A percentile compares a stretch with the other conserved stretches of the same genome.
These are phyloP conservation scores for Eretmochelys imbricata DNA, from an alignment of 2,113 vertebrate genomes.

Conservation along the genomic window DNA sequence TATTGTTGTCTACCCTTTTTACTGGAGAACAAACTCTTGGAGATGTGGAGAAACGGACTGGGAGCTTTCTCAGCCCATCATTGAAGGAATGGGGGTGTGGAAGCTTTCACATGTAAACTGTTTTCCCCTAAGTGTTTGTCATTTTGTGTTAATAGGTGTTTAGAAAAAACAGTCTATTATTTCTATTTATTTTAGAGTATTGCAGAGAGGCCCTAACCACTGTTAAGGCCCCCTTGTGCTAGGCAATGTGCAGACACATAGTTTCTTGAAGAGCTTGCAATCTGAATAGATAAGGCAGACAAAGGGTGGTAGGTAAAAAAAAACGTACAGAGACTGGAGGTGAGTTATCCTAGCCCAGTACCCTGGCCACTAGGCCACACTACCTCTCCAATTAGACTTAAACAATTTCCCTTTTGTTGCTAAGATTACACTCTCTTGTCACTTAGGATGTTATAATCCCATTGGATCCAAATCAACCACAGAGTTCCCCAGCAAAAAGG, in stretches of 20 bases:
- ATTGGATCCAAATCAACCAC: not conserved
- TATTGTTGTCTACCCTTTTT: not conserved
- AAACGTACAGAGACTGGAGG: not conserved
- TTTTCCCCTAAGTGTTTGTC: not conserved
- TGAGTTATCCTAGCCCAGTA: not conserved
- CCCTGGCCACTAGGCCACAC: too few relatives aligned
- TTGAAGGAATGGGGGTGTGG: not conserved
- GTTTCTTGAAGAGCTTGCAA: not conserved
- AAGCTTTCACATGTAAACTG: not conserved
- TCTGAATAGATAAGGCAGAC: not conserved
- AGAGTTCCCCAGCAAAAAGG: not conserved
- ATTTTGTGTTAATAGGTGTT: not conserved
- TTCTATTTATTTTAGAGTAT: not conserved
- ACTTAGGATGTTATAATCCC: not conserved
- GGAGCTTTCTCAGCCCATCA: not conserved
- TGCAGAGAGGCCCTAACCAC: not conserved
- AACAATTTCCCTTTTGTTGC: not conserved
- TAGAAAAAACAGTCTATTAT: not conserved
- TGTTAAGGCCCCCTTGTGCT: not conserved
- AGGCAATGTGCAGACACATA: not conserved
- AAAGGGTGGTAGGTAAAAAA: not conserved
- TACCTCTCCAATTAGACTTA: not conserved
- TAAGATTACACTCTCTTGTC: slow-evolving; percentile 3
- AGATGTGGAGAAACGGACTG: not conserved
- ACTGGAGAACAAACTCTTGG: not conserved